Evolutionary conservation across 1,140 invertebrate species (phyloP).

Genomic region (Anadara kagoshimensis): DNA sequence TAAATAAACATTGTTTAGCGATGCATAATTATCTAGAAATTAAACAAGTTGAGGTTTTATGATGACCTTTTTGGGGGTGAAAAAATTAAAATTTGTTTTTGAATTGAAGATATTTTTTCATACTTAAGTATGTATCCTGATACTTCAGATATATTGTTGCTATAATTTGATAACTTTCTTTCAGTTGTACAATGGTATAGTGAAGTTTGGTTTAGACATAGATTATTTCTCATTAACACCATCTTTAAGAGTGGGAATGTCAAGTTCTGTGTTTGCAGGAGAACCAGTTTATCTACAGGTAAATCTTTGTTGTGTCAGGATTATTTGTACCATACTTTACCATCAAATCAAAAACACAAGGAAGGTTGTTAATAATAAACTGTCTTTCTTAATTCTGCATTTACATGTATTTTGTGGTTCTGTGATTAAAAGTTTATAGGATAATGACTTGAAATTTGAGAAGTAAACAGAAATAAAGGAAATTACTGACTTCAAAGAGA

Average conservation of each 20-base stretch:
- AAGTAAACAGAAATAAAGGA: no score
- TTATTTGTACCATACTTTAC: no score
- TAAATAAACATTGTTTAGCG: no score
- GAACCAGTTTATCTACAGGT: slow-evolving; percentile 56
- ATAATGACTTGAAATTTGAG: no score
- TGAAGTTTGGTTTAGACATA: slow-evolving; percentile 46
- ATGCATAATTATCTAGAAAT: no score
- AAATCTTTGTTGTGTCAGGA: not conserved
- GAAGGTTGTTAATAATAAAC: no score
- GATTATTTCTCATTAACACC: slow-evolving; percentile 52
- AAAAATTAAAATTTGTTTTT: not conserved
- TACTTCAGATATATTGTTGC: not conserved
- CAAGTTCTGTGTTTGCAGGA: slow-evolving; percentile 39
- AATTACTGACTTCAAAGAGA: no score
- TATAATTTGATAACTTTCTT: not conserved
- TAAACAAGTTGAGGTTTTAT: no score
- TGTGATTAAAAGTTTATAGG: not conserved
- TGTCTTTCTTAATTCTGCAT: no score
- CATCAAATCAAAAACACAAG: no score
- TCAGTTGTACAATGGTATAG: slow-evolving; percentile 54
- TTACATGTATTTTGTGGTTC: no score
- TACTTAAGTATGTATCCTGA: not conserved
- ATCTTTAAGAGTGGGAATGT: slow-evolving; percentile 37
- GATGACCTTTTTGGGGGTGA: no score
- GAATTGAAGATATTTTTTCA: not conserved